Base-by-base conservation (phyloP, 2,113 vertebrate species). In the Myocastor coypus region DNA sequence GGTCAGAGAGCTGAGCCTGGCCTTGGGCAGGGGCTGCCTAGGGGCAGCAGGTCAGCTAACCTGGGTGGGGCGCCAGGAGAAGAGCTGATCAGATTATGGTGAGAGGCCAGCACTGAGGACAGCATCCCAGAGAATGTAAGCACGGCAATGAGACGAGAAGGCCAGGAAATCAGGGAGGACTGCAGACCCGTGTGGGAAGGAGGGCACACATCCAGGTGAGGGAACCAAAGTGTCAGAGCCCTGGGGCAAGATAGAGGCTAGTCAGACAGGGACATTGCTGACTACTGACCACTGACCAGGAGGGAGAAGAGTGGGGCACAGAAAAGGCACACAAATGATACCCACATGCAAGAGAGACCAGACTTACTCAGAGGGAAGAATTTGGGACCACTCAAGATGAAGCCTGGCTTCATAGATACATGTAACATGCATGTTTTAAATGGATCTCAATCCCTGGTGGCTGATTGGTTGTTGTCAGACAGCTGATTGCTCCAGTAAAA, bases 401-500 rank as follows among this genome's bases (percentile, higher is more conserved):
- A 40, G 20, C 9, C 71, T 63, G 57, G 2, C 55, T 73, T 46
- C 66, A 32, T 26, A 3, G 1, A 30, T 5, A 30, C 9, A 8
- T 26, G 9, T 2, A 1, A n/a, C 5, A 42, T 0, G 16, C 17
- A 40, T 10, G 28, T 26, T 82, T 78, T 26, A 75, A 34, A 24
- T 17, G n/a, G 68, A 34, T 50, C 57, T 63, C 50, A 34, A 55
- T 75, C 34, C 50, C 64, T 2, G 61, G 64, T 10, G 57, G 80
- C 63, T 86, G 75, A 83, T 16, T 46, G 91, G 85, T 75, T 61
- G 40, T 6, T 91, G 81, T 63, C 57, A 89, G 61, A 78, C 28
- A 71, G 55, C 55, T 81, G 87, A 95, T 89, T n/a, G 40, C 68
- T 91, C 46, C 57, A 55, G 52, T 40, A 46, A 85, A 87, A 92